Conservation (phyloP, 2,797 vertebrate genomes). For the Borostomias antarcticus region DNA sequence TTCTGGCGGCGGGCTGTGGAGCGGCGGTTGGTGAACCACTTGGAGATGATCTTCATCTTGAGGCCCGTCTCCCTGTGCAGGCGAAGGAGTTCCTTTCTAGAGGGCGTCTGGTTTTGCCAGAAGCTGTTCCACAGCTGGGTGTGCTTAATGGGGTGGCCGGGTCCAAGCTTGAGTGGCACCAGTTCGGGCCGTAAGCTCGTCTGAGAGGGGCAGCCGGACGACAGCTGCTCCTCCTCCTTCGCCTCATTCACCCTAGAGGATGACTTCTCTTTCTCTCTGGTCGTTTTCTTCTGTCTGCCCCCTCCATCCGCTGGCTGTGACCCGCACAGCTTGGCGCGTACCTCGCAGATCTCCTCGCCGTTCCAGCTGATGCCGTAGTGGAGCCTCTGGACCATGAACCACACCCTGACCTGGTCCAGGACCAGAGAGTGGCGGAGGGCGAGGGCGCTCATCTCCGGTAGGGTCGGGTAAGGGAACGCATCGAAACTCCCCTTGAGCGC, state of each 20-base stretch:
- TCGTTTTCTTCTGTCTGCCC: background rate
- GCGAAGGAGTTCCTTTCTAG: slow-evolving; percentile 42
- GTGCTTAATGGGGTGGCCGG: background rate
- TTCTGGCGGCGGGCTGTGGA: slow-evolving; percentile 3
- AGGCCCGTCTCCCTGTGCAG: slow-evolving; percentile 52
- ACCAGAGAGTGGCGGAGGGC: slow-evolving; percentile 78
- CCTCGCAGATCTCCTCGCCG: slow-evolving; percentile 76
- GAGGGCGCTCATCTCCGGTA: slow-evolving; percentile 71
- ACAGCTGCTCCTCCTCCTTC: background rate
- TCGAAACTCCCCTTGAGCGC: slow-evolving; percentile 80
- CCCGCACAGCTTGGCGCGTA: slow-evolving; percentile 53
- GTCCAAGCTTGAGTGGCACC: background rate
- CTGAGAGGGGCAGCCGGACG: background rate
- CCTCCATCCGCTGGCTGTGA: background rate
- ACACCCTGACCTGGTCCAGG: slow-evolving; percentile 82
- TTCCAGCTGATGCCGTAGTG: slow-evolving; percentile 88
- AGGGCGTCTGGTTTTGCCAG: slow-evolving; percentile 41
- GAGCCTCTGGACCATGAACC: slow-evolving; percentile 87
- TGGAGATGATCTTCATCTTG: slow-evolving; percentile 48
- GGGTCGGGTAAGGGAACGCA: slow-evolving; percentile 82
- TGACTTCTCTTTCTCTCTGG: background rate
- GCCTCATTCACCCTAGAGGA: background rate
- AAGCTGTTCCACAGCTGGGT: slow-evolving; percentile 33
- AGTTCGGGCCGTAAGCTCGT: background rate
- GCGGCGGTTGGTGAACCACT: slow-evolving; percentile 62